Evolutionary conservation across 2,113 vertebrate species (phyloP).

Genomic region (Tichodroma muraria): DNA sequence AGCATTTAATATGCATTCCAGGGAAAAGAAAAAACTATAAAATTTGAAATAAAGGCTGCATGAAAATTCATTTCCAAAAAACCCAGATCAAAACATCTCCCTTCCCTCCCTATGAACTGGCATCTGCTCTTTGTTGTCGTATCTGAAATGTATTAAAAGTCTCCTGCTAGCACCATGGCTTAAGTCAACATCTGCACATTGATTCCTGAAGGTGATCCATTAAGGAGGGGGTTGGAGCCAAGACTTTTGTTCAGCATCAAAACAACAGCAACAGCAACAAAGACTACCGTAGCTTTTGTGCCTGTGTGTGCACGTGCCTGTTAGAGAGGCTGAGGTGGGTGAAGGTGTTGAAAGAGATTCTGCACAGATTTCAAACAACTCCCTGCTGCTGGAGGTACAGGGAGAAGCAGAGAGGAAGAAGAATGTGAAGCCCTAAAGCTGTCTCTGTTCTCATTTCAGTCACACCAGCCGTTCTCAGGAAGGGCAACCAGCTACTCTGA

Average conservation of each 20-base stretch:
- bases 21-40: slow-evolving; percentile 11
- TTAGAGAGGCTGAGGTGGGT: not conserved
- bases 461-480: not conserved
- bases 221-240: not conserved
- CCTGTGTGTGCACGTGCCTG: not conserved
- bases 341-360: not conserved
- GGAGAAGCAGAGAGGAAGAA: not conserved
- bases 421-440: not conserved
- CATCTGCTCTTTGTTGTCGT: slow-evolving; percentile 44
- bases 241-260: slow-evolving; percentile 31
- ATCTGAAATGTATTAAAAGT: slow-evolving; percentile 39
- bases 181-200: slow-evolving; percentile 57
- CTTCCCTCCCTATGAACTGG: slow-evolving; percentile 8
- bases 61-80: slow-evolving; percentile 53
- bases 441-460: not conserved
- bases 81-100: slow-evolving; percentile 38
- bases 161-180: not conserved
- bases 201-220: slow-evolving; percentile 53
- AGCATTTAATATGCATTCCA: slow-evolving; percentile 54
- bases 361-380: not conserved
- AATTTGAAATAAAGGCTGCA: slow-evolving; percentile 45
- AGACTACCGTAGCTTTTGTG: not conserved
- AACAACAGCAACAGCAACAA: slow-evolving; percentile 5
- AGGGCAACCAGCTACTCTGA: not conserved
- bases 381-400: not conserved